These are phyloP conservation scores for Pandion haliaetus DNA, from an alignment of 2,113 vertebrate genomes.

Conservation along the genomic window DNA sequence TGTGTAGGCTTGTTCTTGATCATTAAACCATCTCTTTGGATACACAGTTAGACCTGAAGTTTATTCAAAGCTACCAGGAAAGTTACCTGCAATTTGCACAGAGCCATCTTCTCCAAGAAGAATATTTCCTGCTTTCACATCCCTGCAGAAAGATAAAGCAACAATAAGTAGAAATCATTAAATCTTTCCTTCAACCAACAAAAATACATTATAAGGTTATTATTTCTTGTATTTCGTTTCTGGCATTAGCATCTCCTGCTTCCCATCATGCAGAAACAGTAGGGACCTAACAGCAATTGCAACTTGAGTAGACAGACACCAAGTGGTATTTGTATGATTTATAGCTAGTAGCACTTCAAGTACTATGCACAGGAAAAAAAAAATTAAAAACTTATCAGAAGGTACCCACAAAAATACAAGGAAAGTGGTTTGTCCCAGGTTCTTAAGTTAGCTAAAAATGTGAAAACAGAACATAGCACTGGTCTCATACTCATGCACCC, in stretches of 20 bases:
- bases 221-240: neutral
- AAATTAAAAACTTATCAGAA: neutral
- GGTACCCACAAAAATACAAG: neutral
- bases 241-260: neutral
- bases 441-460: neutral
- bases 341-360: neutral
- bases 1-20: neutral
- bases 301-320: neutral
- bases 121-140: constrained; percentile 97
- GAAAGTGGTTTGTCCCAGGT: neutral
- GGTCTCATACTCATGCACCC: neutral
- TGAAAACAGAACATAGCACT: neutral
- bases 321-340: neutral
- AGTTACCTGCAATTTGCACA: constrained; percentile 94
- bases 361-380: neutral
- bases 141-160: constrained; percentile 76
- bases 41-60: neutral
- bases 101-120: constrained; percentile 95
- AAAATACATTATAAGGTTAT: neutral
- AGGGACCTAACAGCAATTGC: neutral
- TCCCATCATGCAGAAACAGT: neutral
- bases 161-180: constrained; percentile 6
- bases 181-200: neutral
- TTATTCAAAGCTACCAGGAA: neutral
- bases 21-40: neutral